These are phyloP conservation scores for Drosophila tsacasi DNA, from an alignment of 1,140 invertebrate species.

Conservation along the genomic window DNA sequence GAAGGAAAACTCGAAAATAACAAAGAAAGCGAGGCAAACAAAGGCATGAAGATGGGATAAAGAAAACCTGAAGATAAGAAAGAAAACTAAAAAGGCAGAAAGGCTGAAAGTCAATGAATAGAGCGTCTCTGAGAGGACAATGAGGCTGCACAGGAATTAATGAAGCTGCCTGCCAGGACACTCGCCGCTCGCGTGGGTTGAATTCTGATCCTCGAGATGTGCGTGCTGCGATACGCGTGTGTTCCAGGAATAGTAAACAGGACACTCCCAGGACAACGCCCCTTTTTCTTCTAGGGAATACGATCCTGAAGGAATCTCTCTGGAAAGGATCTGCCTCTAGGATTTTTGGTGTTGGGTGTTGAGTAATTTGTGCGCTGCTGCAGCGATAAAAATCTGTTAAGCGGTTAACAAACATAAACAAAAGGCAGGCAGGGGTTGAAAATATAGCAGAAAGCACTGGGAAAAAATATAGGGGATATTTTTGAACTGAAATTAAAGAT, in stretches of 20 bases:
- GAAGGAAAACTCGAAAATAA: conserved; percentile 19
- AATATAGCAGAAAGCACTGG: neutral
- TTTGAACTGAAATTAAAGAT: no score
- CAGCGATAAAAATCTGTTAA: conserved; percentile 75
- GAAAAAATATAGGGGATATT: neutral
- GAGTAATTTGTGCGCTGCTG: conserved; percentile 76
- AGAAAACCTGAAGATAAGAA: conserved; percentile 18
- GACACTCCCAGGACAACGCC: conserved; percentile 37
- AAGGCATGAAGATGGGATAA: conserved; percentile 40
- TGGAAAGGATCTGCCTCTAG: conserved; percentile 3
- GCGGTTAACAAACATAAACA: conserved; percentile 78
- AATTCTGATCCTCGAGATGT: conserved; percentile 57
- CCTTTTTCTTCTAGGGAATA: conserved; percentile 39
- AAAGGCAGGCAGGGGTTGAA: conserved; percentile 12
- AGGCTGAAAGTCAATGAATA: conserved; percentile 39
- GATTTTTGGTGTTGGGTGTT: conserved; percentile 54
- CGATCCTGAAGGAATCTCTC: conserved; percentile 58
- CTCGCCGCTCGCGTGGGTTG: conserved; percentile 46
- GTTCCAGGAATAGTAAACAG: conserved; percentile 66
- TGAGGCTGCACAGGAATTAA: conserved; percentile 40
- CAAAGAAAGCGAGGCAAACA: conserved; percentile 37
- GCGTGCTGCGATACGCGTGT: conserved; percentile 80
- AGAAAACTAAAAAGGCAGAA: conserved; percentile 18
- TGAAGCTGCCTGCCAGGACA: conserved; percentile 25
- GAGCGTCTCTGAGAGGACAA: conserved; percentile 2